phyloP scores from a whole-genome alignment of 2,113 vertebrate species.

The Cariama cristata region DNA sequence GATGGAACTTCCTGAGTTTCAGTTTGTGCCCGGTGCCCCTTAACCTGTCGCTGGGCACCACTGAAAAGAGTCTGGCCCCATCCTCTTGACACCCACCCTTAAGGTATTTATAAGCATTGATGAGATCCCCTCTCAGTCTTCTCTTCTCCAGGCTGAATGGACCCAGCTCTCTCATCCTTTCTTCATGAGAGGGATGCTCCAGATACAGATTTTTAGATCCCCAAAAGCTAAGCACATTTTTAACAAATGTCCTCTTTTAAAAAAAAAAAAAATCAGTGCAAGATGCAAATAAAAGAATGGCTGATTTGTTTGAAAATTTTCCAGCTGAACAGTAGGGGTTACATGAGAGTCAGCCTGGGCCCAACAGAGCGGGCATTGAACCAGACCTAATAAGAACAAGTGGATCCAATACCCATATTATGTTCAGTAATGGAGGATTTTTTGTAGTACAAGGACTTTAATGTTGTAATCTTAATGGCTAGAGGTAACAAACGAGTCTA shows the following conservation, averaged over 20 bases:
- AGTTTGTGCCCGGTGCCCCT: too few species aligned
- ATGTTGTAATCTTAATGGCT: constrained; percentile 9
- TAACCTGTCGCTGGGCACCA: too few species aligned
- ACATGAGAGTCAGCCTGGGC: constrained; percentile 9
- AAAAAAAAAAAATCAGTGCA: neutral
- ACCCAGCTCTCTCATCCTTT: too few species aligned
- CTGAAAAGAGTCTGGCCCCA: too few species aligned
- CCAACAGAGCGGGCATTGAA: constrained; percentile 15
- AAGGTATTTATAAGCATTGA: too few species aligned
- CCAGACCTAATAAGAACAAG: constrained; percentile 48
- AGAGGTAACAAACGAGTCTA: constrained; percentile 16
- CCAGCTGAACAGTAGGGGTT: constrained; percentile 5
- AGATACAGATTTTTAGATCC: neutral
- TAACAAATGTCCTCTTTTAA: neutral
- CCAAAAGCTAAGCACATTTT: neutral
- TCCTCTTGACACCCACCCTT: too few species aligned
- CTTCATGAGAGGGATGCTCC: too few species aligned
- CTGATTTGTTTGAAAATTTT: constrained; percentile 26
- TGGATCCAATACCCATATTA: neutral
- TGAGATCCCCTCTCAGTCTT: too few species aligned
- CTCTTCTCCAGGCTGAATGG: too few species aligned
- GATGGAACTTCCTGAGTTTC: too few species aligned
- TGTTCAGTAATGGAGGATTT: neutral
- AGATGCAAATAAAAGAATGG: constrained; percentile 17
- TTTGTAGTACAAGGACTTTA: constrained; percentile 9